Evolutionary conservation across 2,888 invertebrate species (phyloP), one percentile per base, ranked within the genome.

Genomic region (Zaprionus obscuricornis): DNA sequence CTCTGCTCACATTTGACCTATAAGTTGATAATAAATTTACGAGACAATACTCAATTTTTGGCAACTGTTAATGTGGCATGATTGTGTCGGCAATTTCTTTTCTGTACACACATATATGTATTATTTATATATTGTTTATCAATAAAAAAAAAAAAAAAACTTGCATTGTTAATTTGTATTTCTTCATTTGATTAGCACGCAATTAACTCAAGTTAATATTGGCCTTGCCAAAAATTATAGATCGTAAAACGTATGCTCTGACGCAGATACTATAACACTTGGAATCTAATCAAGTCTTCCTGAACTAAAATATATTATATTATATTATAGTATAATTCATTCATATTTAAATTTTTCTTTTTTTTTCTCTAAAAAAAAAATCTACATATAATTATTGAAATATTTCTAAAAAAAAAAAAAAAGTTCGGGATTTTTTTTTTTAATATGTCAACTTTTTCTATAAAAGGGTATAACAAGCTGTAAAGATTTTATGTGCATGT

Each of bases 121-220:
- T 34, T 16, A 63, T 49, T 52, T 39, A 46, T 29, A 3, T 7
- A 29, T 13, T 34, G 43, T 45, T 46, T 60, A 70, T 66, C 66
- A 60, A 70, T 65, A 55, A 55, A 51, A 54, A 22, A 22, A 51
- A 54, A 22, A 22, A 22, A 7, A 26, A 46, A 40, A 31, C 51
- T 43, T 67, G 67, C 54, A 52, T 43, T 50, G 54, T 57, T 70
- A 70, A 77, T 71, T 70, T 39, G 57, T 40, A 22, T 67, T 67
- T 34, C 52, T 43, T 42, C 5, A 54, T 62, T 62, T 46, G 46
- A 59, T 70, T 69, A 73, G 74, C 65, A 57, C 45, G 58, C 58
- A 69, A 72, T 73, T 68, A 72, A 47, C 46, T 42, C 20, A 45
- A 33, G 17, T 66, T 49, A 33, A 33, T 26, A 54, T 34, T 66